These are phyloP conservation scores for Chunga burmeisteri DNA, from an alignment of 2,113 vertebrate species.

Conservation along the genomic window DNA sequence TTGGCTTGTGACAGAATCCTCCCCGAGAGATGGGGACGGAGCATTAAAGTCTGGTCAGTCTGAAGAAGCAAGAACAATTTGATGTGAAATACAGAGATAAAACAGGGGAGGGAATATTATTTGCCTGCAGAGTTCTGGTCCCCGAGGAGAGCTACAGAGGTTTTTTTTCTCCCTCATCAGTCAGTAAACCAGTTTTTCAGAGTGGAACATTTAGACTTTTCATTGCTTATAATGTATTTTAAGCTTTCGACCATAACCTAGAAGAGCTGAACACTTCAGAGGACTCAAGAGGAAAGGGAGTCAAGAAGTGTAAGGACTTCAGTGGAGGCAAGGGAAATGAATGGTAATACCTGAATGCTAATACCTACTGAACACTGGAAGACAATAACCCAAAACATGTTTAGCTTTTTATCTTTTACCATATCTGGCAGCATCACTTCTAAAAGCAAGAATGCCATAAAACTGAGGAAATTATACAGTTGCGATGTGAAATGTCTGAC, in stretches of 20 bases:
- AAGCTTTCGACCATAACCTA: neutral
- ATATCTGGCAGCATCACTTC: neutral
- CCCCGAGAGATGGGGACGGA: neutral
- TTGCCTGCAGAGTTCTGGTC: neutral
- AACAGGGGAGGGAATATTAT: rapidly evolving
- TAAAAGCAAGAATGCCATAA: neutral
- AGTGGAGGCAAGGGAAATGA: neutral
- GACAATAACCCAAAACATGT: neutral
- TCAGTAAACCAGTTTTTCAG: neutral
- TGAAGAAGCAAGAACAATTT: neutral
- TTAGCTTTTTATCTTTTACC: neutral
- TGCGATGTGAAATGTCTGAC: neutral
- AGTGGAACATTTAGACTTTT: neutral
- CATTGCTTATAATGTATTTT: neutral
- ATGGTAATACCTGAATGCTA: neutral
- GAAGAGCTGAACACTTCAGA: neutral
- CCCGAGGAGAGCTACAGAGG: neutral
- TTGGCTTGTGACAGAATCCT: neutral
- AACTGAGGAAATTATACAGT: neutral
- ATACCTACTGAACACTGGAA: neutral
- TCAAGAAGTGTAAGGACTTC: rapidly evolving
- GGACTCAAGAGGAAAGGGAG: neutral
- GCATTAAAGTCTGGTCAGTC: neutral
- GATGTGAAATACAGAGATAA: neutral
- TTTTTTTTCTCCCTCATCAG: neutral